Conservation (phyloP, 92 coral and sea anemone genomes). For the Umimayanthus kanabou region DNA sequence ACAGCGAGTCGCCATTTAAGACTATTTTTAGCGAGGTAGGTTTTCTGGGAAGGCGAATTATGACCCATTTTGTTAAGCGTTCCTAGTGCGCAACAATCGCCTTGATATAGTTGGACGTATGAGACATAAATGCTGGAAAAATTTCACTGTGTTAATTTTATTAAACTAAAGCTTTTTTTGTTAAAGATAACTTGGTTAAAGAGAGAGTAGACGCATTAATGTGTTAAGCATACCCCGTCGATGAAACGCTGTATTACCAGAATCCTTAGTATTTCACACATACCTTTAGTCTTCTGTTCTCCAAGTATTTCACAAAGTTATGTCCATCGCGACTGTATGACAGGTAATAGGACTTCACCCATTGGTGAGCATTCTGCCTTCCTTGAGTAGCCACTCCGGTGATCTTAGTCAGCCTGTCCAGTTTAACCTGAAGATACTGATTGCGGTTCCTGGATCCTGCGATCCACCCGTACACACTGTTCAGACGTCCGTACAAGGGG, state of each 20-base stretch:
- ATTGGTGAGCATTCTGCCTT: conserved; percentile 7
- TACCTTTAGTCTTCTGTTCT: conserved; percentile 1
- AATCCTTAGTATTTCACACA: neutral
- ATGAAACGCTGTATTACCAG: too few relatives aligned
- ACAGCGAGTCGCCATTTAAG: neutral
- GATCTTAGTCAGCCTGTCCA: conserved; percentile 12
- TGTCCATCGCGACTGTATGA: conserved; percentile 29
- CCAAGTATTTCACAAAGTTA: neutral
- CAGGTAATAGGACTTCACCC: conserved; percentile 32
- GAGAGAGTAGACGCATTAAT: too few relatives aligned
- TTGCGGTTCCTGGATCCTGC: neutral
- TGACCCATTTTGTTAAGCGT: too few relatives aligned
- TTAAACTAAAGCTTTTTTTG: too few relatives aligned
- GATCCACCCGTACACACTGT: conserved; percentile 22
- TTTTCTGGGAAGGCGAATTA: too few relatives aligned
- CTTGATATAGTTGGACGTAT: too few relatives aligned
- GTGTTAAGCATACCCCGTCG: too few relatives aligned
- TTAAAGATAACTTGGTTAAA: too few relatives aligned
- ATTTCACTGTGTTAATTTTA: too few relatives aligned
- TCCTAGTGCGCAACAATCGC: too few relatives aligned
- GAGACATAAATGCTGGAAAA: too few relatives aligned
- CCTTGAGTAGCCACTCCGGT: conserved; percentile 26
- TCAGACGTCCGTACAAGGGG: conserved; percentile 27
- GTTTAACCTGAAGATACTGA: conserved; percentile 16
- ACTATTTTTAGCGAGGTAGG: too few relatives aligned